Evolutionary conservation across 1,140 invertebrate genomes (phyloP), one percentile per base, ranked within the genome.

Genomic region (Xylocopa sonorina): DNA sequence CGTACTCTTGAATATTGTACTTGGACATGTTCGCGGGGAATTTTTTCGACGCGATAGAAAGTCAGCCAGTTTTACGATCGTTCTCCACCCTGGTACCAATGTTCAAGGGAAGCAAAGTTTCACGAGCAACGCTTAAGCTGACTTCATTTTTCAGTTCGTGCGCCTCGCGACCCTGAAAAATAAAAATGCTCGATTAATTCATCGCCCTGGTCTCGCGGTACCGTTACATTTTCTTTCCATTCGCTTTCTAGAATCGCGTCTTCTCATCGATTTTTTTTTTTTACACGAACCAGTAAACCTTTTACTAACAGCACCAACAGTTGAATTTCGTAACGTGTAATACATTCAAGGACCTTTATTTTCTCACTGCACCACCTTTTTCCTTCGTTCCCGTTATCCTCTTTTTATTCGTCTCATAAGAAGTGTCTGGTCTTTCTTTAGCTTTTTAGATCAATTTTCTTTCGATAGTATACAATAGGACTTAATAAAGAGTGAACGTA

Each of bases 1-100:
- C 88, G 75, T 80, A 82, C 6, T 89, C 88, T 62, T 90, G 80
- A 14, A 92, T 78, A 62, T 91, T 89, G 78, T 92, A 92, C 57
- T 85, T 91, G 29, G 90, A 88, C 92, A 92, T 92, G 60, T 67
- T 89, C 14, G 38, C 32, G 4, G n/a, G 32, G n/a, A 12, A 41
- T 24, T 27, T n/a, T 27, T 32, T 46, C 38, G 46, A 57, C 2
- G 12, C 3, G 21, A 29, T 46, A 24, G 43, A 34, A 16, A 38
- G 63, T 78, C 48, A 32, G 64, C 38, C 64, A 32, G 51, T 41
- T 29, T 38, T 62, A 50, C 38, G 57, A 64, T 67, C n/a, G n/a
- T 51, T 60, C 34, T 60, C 41, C 7, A 27, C 9, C 18, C 14
- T n/a, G 53, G 38, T 6, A 50, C 2, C 63, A 32, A 51, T 69